Evolutionary conservation across 2,888 invertebrate genomes (phyloP).

Genomic region (Pollenia angustigena): DNA sequence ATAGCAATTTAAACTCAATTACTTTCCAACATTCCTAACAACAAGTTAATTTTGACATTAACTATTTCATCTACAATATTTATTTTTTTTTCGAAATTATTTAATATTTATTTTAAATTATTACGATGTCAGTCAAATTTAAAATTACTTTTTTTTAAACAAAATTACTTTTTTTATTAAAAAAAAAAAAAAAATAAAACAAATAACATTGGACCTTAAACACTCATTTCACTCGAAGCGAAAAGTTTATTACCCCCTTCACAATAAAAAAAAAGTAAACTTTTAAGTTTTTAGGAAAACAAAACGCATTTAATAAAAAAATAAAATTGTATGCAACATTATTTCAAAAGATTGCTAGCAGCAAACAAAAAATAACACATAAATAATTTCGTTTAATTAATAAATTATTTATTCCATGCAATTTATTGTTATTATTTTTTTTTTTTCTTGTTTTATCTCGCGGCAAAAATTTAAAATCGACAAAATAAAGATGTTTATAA

Average conservation of each 20-base stretch:
- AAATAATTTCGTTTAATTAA: slow-evolving; percentile 10
- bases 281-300: background rate
- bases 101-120: background rate
- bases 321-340: slow-evolving; percentile 33
- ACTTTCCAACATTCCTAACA: background rate
- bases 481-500: slow-evolving; percentile 26
- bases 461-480: background rate
- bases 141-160: background rate
- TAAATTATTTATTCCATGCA: slow-evolving; percentile 53
- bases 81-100: no score
- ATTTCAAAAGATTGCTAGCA: background rate
- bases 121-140: background rate
- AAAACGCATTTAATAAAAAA: slow-evolving; percentile 40
- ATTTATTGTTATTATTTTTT: slow-evolving; percentile 19
- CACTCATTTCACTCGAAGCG: no score
- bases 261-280: background rate
- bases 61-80: background rate
- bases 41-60: background rate
- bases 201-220: no score
- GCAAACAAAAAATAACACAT: slow-evolving; percentile 27
- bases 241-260: slow-evolving; percentile 31
- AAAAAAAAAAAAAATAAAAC: no score
- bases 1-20: slow-evolving; percentile 18
- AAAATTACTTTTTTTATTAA: no score
- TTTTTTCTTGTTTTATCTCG: background rate